Evolutionary conservation across 1,140 invertebrate genomes (phyloP), one percentile per base, ranked within the genome.

Genomic region (Aphelenchoides avenae): DNA sequence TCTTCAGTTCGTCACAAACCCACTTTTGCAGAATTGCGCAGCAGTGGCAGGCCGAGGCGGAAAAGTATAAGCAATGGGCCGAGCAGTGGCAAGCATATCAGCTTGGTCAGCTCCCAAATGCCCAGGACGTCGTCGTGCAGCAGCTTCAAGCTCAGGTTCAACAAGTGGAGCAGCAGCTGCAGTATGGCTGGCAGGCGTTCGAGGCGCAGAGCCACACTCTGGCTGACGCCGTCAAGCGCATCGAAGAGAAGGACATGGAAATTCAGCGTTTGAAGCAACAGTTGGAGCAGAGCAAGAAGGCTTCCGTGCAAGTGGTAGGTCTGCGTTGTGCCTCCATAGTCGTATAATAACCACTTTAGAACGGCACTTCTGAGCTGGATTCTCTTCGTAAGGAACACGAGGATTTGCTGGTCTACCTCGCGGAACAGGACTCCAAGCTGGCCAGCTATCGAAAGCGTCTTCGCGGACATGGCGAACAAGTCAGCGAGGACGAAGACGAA

Each of bases 341-440:
- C 39, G 2, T n/a, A 4, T 60, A 2, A n/a, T 61, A 20, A 57
- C 20, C n/a, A 22, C 0, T 29, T 22, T 15, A 26, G 41, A 62
- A 52, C 24, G 11, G 22, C 50, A 26, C n/a, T 47, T n/a, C 24
- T 0, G 84, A 90, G 58, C 70, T 89, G 54, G 84, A 86, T 27
- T 84, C 81, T 57, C 73, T 89, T 37, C 85, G 84, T 72, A 90
- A 87, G 74, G 90, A 94, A 75, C 89, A 92, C 77, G 90, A 93
- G 65, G 88, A 93, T 80, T 78, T 93, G 57, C 78, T 94, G 18
- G 85, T 87, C 69, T 78, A 94, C 46, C 80, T 95, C 33, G 85
- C 86, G 1, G 87, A 92, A 76, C 87, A 90, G 80, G 87, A 89
- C 70, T 77, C 79, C 2, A 87, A 87, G 80, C 78, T 89, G 50